Base-by-base conservation (phyloP, 1,140 invertebrate genomes). In the Anoplolepis gracilipes region DNA sequence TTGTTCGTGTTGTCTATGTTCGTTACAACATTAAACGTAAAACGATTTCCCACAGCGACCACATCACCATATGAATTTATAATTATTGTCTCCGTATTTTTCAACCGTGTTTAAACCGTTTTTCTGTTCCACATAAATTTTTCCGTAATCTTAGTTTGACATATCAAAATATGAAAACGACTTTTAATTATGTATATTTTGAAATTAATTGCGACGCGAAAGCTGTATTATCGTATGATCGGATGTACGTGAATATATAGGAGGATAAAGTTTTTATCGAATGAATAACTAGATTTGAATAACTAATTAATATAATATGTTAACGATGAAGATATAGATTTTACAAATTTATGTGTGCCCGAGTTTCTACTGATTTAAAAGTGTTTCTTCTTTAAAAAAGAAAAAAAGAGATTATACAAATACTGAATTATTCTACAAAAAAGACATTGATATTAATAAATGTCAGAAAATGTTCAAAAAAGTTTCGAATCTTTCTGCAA, bases 311-410 rank as follows among this genome's bases (percentile, higher is more conserved):
- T 28, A 55, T 69, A 69, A 10, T 28, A 55, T 67, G 42, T 69
- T 79, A 79, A 79, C 55, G 13, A 79, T 53, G 65, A 76, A 6
- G 73, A 42, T 33, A 25, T 59, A 36, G 7, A 69, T 79, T 79
- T 77, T 42, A 77, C 57, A 62, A 28, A 75, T 61, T 76, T 76
- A 76, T 76, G 1, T 76, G 1, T 42, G 33, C 3, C 36, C 0
- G 39, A 69, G 33, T 42, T 13, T 36, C 39, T 59, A 57, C 3
- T 75, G 22, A 55, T 28, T 62, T 77, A 53, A 69, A 36, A 69
- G 8, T 36, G 6, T 8, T 55, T 7, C 16, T 67, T 36, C n/a
- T n/a, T 65, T 65, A 1, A 22, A 28, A 28, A 61, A 46, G 42
- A 46, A 2, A 46, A 7, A 62, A 10, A 1, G 28, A 57, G 19